Evolutionary conservation across 1,140 invertebrate species (phyloP), one percentile per base, ranked within the genome.

Genomic region (Ctenoplectra terminalis): DNA sequence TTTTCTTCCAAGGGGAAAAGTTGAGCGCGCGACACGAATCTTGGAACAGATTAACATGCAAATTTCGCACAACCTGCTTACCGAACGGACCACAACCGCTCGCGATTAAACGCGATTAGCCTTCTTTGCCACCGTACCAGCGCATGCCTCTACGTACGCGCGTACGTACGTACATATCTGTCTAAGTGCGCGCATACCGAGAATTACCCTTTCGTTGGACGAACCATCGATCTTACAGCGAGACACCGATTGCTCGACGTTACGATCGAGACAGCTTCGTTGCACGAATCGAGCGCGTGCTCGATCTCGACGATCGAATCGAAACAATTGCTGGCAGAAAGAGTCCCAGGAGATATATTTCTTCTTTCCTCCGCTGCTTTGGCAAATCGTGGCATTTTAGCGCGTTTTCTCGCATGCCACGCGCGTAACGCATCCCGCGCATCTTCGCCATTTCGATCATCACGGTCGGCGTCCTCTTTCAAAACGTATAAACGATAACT

Each of bases 81-180:
- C n/a, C n/a, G n/a, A n/a, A n/a, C n/a, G n/a, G 75, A 81, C 29
- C 74, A 29, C 60, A 60, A 63, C 46, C 17, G 60, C 23, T 54
- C 43, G 52, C 70, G 77, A 60, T 87, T 70, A 83, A 83, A 54
- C 72, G 71, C 79, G 78, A 82, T 87, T 88, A 80, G 86, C 85
- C 73, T 84, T 83, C 81, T 66, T 70, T 48, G 48, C 15, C 31
- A 64, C 61, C 34, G 34, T 64, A 20, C 61, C 0, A 17, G 26
- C 54, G 4, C 5, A 8, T 17, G 13, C 23, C 8, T 15, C 6
- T n/a, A 43, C 63, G 34, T 34, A 6, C 43, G 8, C n/a, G n/a
- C 15, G 20, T 56, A 56, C 34, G 63, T n/a, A n/a, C n/a, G n/a
- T n/a, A n/a, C n/a, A n/a, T n/a, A n/a, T n/a, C n/a, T n/a, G n/a